phyloP scores from a whole-genome alignment of 2,113 vertebrate genomes.

The Oxyura jamaicensis region DNA sequence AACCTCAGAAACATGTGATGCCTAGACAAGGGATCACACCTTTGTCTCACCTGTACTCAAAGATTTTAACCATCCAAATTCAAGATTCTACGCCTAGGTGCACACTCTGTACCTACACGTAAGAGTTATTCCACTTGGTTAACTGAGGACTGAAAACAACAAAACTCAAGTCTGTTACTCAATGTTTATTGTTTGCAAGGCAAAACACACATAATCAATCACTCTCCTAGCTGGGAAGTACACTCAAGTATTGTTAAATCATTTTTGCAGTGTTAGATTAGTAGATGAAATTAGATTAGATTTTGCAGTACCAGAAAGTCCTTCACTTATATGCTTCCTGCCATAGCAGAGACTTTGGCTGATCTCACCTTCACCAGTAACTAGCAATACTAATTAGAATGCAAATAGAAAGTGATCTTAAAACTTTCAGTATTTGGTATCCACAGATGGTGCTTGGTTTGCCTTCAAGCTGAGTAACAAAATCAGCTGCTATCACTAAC shows the following conservation, averaged over 20 bases:
- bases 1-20: neutral
- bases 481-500: neutral
- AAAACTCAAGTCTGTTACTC: neutral
- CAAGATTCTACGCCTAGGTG: neutral
- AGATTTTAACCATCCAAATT: neutral
- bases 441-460: neutral
- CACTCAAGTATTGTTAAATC: neutral
- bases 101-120: neutral
- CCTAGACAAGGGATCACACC: neutral
- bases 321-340: neutral
- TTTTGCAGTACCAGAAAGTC: neutral
- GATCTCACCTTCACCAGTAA: fast-evolving
- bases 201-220: neutral
- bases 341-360: neutral
- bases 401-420: neutral
- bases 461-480: neutral
- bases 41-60: neutral
- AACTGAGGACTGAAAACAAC: neutral
- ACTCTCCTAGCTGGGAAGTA: neutral
- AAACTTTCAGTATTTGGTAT: neutral
- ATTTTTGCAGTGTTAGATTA: neutral
- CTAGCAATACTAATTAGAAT: neutral
- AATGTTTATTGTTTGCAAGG: neutral
- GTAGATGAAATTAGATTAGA: neutral
- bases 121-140: neutral